Conservation (phyloP, 2,888 invertebrate species). For the Aquatica leii region DNA sequence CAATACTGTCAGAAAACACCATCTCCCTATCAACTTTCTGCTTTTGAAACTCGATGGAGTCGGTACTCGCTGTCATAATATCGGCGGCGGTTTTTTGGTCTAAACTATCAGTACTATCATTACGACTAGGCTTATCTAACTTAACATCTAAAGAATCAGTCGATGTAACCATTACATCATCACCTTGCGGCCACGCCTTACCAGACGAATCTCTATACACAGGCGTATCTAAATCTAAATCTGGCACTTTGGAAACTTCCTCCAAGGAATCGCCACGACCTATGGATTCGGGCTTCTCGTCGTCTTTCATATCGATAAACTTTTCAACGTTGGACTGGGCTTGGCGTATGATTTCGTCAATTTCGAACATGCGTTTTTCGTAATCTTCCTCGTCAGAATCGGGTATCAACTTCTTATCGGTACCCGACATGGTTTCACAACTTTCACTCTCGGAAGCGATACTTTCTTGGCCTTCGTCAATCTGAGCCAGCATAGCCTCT, state of each 20-base stretch:
- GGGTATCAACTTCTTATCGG: conserved; percentile 67
- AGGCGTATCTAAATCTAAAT: conserved; percentile 62
- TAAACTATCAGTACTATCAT: conserved; percentile 73
- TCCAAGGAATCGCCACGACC: conserved; percentile 64
- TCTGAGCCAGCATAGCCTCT: conserved; percentile 74
- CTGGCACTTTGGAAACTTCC: conserved; percentile 64
- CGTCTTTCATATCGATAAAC: conserved; percentile 66
- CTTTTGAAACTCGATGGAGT: conserved; percentile 63
- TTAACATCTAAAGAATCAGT: conserved; percentile 70
- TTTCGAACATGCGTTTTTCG: conserved; percentile 72
- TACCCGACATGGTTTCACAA: conserved; percentile 68
- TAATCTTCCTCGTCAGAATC: conserved; percentile 69
- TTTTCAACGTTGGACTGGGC: conserved; percentile 73
- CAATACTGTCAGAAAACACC: conserved; percentile 68
- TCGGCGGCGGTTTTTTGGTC: conserved; percentile 67
- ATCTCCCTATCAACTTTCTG: conserved; percentile 52
- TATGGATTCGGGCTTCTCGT: conserved; percentile 65
- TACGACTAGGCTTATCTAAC: conserved; percentile 61
- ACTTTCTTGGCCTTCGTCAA: conserved; percentile 64
- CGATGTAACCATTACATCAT: conserved; percentile 68
- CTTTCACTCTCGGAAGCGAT: conserved; percentile 66
- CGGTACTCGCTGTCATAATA: conserved; percentile 68
- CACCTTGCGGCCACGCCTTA: conserved; percentile 57
- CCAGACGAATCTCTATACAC: conserved; percentile 53
- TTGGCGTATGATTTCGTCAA: conserved; percentile 73